Evolutionary conservation across 2,113 vertebrate genomes (phyloP).

Genomic region (Smithornis capensis): DNA sequence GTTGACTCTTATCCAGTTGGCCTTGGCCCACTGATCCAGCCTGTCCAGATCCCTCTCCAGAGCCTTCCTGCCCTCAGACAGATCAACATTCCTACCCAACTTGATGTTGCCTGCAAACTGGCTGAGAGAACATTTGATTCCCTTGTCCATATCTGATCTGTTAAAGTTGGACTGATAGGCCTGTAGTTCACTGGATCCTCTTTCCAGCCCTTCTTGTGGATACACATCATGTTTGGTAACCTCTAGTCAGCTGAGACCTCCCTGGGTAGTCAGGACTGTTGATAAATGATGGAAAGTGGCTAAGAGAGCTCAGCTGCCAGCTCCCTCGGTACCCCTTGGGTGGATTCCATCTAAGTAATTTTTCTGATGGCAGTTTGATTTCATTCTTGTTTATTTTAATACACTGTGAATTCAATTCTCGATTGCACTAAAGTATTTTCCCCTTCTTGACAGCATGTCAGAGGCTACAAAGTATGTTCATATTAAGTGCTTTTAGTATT

Average conservation of each 20-base stretch:
- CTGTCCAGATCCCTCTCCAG: neutral
- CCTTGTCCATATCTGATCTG: neutral
- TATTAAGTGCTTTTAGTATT: neutral
- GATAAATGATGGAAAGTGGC: neutral
- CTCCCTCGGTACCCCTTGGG: neutral
- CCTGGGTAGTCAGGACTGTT: neutral
- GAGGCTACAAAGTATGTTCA: neutral
- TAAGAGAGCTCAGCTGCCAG: neutral
- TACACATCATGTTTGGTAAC: neutral
- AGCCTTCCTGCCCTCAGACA: neutral
- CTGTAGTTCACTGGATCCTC: neutral
- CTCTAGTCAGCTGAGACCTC: neutral
- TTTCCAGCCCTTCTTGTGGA: neutral
- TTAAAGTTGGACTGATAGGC: no score
- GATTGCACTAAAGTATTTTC: neutral
- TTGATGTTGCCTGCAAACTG: neutral
- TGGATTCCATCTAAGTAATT: neutral
- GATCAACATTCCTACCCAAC: neutral
- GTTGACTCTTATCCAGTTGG: neutral
- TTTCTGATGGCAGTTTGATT: neutral
- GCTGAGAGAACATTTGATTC: neutral
- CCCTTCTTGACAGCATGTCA: slow-evolving; percentile 3
- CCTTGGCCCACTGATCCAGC: neutral
- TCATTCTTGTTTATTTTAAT: slow-evolving; percentile 15
- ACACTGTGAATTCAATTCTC: neutral